Base-by-base conservation (phyloP, 2,113 vertebrate genomes). In the Hystrix brachyura region DNA sequence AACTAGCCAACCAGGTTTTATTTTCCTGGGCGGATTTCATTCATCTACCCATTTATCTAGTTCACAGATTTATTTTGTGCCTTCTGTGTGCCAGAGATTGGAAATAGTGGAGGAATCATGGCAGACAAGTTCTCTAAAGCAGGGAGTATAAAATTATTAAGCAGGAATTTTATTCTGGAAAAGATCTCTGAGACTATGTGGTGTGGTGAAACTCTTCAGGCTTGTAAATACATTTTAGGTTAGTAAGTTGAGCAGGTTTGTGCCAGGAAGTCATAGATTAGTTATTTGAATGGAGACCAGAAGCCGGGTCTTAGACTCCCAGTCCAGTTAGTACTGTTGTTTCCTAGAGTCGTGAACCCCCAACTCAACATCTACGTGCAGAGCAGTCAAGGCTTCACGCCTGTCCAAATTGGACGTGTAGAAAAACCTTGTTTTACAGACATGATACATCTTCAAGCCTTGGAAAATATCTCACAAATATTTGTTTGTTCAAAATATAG, bases 401-500 rank as follows among this genome's bases (percentile, higher is more conserved):
- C 2, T 21, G 7, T 53, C 29, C n/a, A 59, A 21, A 34, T 38
- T 43, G 55, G 18, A 78, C 3, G 14, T 3, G 1, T 27, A 91
- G 43, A 74, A 84, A 25, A 62, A 14, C 9, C 38, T 55, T 91
- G 29, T 55, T 88, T 84, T 79, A 7, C 11, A n/a, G 11, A 88
- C 7, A 21, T 9, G 71, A 0, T 1, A 23, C 5, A 21, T 32
- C 43, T 48, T 71, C 27, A 38, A 9, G 1, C 7, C n/a, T 7
- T 60, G 84, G 59, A 38, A 87, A 38, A 48, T 64, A 6, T 34
- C n/a, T 64, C 88, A 38, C 65, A 15, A n/a, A 43, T 78, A 64
- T 92, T 11, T 46, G 43, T 67, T 79, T 93, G 57, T 29, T 85
- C 29, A 57, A 84, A 32, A 94, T 19, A 67, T 34, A 74, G 34